Evolutionary conservation across 2,113 vertebrate species (phyloP).

Genomic region (Sphaerodactylus townsendi): DNA sequence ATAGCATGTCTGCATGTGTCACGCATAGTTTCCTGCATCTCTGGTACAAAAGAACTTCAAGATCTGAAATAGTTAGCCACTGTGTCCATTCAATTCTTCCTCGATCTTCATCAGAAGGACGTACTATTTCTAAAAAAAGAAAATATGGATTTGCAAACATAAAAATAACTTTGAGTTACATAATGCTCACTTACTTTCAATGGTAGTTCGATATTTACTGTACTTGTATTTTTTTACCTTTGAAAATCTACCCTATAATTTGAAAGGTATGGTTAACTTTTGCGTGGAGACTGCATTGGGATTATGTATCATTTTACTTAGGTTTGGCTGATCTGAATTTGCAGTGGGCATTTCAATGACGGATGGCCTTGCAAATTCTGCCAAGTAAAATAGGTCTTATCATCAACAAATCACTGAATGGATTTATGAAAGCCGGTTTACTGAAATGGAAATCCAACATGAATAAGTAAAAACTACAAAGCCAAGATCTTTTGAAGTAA

Average conservation of each 20-base stretch:
- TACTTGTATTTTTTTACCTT: slow-evolving; percentile 7
- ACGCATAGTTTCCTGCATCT: too few species aligned
- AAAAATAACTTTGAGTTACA: background rate
- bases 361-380: slow-evolving; percentile 15
- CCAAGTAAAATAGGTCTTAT: slow-evolving; percentile 36
- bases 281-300: slow-evolving; percentile 2
- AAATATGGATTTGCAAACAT: slow-evolving; percentile 5
- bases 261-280: background rate
- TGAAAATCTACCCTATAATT: slow-evolving; percentile 20
- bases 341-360: slow-evolving; percentile 5
- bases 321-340: slow-evolving; percentile 31
- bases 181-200: background rate
- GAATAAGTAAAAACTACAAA: slow-evolving; percentile 21
- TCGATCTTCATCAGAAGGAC: background rate
- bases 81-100: background rate
- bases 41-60: background rate
- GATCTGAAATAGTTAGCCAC: background rate
- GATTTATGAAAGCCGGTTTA: slow-evolving; percentile 16
- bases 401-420: slow-evolving; percentile 21
- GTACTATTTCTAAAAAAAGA: background rate
- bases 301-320: slow-evolving; percentile 44
- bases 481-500: background rate
- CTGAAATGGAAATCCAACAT: slow-evolving; percentile 13
- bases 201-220: slow-evolving; percentile 13
- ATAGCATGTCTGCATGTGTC: too few species aligned